phyloP scores from a whole-genome alignment of 2,888 invertebrate species.

The Xestia ashworthii region DNA sequence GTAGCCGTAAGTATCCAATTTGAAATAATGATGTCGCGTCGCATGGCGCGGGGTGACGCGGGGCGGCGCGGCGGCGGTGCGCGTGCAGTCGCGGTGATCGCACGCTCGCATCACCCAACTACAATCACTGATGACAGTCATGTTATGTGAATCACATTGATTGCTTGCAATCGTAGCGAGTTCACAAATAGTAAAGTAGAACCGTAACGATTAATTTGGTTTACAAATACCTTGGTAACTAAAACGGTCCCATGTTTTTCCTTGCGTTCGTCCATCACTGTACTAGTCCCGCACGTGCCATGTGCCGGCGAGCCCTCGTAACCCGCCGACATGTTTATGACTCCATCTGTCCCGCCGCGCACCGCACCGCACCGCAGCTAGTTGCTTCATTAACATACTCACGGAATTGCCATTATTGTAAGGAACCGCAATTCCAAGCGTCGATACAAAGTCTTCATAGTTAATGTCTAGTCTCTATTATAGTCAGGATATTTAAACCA shows the following conservation, averaged over 20 bases:
- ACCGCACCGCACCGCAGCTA: neutral
- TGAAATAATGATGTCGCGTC: slow-evolving; percentile 23
- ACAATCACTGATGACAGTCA: neutral
- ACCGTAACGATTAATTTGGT: neutral
- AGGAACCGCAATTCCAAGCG: neutral
- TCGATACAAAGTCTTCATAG: neutral
- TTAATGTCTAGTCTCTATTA: neutral
- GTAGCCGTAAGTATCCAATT: slow-evolving; percentile 30
- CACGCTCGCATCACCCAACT: neutral
- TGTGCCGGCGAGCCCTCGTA: neutral
- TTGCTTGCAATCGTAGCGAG: neutral
- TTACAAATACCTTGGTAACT: neutral
- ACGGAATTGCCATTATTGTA: slow-evolving; percentile 9
- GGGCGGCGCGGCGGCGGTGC: neutral
- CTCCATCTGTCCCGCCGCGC: neutral
- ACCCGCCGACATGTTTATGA: slow-evolving; percentile 1
- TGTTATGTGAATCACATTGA: neutral
- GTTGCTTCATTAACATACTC: slow-evolving; percentile 11
- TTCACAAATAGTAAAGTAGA: neutral
- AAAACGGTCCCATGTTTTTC: neutral
- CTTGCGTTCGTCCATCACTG: neutral
- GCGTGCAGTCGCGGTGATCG: neutral
- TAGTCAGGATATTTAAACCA: neutral
- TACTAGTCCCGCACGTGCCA: neutral
- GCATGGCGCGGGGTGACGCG: neutral